Evolutionary conservation across 2,797 vertebrate genomes (phyloP).

Genomic region (Xerus rutilus): DNA sequence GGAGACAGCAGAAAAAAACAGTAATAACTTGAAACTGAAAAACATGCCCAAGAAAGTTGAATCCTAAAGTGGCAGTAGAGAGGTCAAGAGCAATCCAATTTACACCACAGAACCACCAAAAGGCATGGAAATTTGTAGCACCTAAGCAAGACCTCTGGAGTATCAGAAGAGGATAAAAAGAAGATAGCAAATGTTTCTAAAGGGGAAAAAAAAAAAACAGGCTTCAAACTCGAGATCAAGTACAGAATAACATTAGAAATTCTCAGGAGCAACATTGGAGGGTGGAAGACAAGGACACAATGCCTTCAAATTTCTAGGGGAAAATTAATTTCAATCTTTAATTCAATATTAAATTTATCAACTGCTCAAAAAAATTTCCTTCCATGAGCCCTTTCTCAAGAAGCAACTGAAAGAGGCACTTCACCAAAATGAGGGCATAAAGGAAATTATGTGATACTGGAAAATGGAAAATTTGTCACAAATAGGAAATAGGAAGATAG

Average conservation of each 20-base stretch:
- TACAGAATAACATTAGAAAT: constrained; percentile 1
- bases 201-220: neutral
- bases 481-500: neutral
- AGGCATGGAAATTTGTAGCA: neutral
- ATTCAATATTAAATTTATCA: neutral
- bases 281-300: neutral
- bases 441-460: neutral
- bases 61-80: neutral
- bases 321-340: constrained; percentile 25
- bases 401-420: neutral
- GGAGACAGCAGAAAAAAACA: neutral
- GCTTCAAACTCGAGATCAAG: constrained; percentile 25
- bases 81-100: neutral
- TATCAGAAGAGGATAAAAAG: constrained; percentile 2
- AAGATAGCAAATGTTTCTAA: neutral
- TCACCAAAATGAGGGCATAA: neutral
- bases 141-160: neutral
- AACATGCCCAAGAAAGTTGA: neutral
- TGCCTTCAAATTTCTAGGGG: neutral
- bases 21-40: neutral
- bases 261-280: neutral
- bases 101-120: neutral
- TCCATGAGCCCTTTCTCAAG: neutral
- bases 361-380: neutral
- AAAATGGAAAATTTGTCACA: neutral